Base-by-base conservation (phyloP, 2,797 vertebrate species). In the Myotis pilosus region DNA sequence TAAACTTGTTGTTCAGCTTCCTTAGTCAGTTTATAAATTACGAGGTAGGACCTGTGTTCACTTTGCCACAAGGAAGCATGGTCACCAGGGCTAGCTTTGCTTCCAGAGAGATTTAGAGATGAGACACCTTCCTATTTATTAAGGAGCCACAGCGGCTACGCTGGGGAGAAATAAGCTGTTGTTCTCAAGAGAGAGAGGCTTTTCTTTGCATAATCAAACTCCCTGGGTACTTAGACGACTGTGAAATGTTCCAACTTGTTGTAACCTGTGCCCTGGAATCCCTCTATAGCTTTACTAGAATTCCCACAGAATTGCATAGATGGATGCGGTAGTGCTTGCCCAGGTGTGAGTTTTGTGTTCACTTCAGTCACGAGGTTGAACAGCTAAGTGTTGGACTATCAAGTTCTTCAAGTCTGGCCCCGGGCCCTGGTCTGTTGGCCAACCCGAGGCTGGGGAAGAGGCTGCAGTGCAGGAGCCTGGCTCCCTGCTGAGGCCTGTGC, bases 121-220 rank as follows among this genome's bases (percentile, higher is more conserved):
- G 78, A 94, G 89, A 89, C 41, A 36, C 20, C 44, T 94, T 94
- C 89, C 9, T 92, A 64, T 79, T 33, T 95, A 62, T 83, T 79
- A 82, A 94, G 94, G 72, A 96, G 87, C 72, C 87, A 81, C 62
- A 69, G 87, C 38, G 92, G 41, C 36, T 86, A 53, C 87, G 86
- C 93, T 72, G 81, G 72, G 91, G 94, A 93, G 62, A 85, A 86
- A 41, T 60, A 81, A 80, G 51, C 87, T 92, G 89, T 60, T 96
- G 76, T 95, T 95, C 76, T 94, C 75, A 93, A 94, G 79, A 91
- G 81, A 95, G 92, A 90, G 82, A 90, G 53, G 72, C 30, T 86
- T 95, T 96, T 95, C 90, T 92, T 94, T 97, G 66, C 86, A 86
- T 81, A 92, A 92, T 88, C 91, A 85, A 92, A 93, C 78, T 96